phyloP scores from a whole-genome alignment of 2,113 vertebrate genomes.

The Labeo rohita region DNA sequence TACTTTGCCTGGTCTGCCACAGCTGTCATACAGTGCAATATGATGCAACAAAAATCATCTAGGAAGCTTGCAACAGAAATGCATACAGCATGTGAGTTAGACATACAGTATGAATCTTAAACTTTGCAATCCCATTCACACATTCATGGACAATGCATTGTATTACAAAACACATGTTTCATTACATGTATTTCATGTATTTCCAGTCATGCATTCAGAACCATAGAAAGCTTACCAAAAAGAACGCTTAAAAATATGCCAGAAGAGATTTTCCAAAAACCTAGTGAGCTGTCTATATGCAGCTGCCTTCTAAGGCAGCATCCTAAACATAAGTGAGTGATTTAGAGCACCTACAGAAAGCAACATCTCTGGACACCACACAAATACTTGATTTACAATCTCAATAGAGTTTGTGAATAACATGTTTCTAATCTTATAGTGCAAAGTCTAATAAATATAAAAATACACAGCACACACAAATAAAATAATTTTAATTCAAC shows the following conservation, averaged over 20 bases:
- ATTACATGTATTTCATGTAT: background rate
- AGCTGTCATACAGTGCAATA: background rate
- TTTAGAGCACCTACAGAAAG: background rate
- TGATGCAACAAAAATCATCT: background rate
- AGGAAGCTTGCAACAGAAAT: background rate
- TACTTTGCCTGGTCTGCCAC: slow-evolving; percentile 12
- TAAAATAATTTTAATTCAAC: no score
- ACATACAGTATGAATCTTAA: background rate
- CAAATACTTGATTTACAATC: background rate
- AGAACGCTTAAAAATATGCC: background rate
- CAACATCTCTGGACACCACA: background rate
- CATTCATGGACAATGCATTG: background rate
- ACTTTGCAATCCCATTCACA: background rate
- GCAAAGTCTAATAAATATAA: no score
- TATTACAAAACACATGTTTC: background rate
- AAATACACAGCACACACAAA: no score
- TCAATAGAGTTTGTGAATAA: background rate
- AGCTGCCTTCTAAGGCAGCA: background rate
- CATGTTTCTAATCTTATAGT: background rate
- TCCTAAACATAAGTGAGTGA: background rate
- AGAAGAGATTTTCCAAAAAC: background rate
- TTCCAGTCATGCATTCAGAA: background rate
- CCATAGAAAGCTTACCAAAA: background rate
- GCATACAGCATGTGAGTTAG: background rate
- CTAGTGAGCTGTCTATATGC: background rate